Conservation (phyloP, 2,888 invertebrate species). For the Brachycybe producta region DNA sequence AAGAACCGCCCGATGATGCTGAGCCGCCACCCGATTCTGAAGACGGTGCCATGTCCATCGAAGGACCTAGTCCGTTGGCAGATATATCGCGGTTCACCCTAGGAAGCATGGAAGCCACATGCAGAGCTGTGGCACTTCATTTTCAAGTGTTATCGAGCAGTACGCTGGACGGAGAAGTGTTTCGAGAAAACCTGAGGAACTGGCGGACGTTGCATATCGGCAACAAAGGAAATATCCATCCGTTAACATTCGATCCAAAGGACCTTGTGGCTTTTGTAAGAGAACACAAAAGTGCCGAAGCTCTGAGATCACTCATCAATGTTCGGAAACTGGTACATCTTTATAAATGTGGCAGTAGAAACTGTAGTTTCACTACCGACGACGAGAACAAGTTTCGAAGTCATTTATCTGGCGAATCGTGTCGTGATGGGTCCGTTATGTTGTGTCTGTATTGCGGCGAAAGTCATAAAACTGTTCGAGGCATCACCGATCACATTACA, state of each 20-base stretch:
- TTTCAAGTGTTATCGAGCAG: neutral
- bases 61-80: too few species aligned
- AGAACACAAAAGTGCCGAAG: neutral
- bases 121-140: too few species aligned
- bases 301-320: neutral
- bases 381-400: neutral
- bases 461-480: neutral
- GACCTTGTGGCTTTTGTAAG: neutral
- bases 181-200: neutral
- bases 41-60: too few species aligned
- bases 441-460: conserved; percentile 11
- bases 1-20: too few species aligned
- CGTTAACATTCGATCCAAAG: neutral
- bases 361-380: conserved; percentile 5
- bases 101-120: too few species aligned
- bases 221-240: neutral
- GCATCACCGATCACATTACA: neutral
- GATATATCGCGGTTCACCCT: too few species aligned
- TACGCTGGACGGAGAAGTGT: neutral
- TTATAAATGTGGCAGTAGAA: conserved; percentile 10
- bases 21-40: too few species aligned
- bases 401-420: neutral
- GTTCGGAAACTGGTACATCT: neutral
- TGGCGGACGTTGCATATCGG: neutral
- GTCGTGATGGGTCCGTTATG: neutral